phyloP scores from a whole-genome alignment of 1,140 invertebrate species.

The Drosophila leontia region DNA sequence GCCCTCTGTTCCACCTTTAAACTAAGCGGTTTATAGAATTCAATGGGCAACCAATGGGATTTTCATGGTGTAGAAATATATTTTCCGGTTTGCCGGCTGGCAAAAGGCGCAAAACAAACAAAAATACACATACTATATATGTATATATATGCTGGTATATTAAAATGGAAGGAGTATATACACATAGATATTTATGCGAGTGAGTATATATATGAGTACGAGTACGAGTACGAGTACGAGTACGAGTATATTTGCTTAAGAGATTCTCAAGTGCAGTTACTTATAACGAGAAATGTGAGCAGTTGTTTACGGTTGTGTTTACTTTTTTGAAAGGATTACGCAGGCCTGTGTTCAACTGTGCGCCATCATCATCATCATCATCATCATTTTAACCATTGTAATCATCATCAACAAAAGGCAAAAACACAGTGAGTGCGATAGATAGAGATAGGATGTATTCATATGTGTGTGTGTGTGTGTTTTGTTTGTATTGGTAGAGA shows the following conservation, averaged over 20 bases:
- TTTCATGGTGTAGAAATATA: conserved; percentile 9
- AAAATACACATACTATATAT: conserved; percentile 13
- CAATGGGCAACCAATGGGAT: conserved; percentile 37
- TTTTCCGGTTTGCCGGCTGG: conserved; percentile 30
- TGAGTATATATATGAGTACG: conserved; percentile 12
- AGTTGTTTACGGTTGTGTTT: conserved; percentile 66
- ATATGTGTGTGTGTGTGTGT: conserved; percentile 6
- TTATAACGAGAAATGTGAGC: conserved; percentile 51
- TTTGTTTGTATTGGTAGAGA: conserved; percentile 1
- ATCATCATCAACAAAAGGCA: conserved; percentile 53
- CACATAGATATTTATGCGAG: conserved; percentile 8
- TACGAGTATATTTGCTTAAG: conserved; percentile 53
- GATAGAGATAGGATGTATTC: conserved; percentile 18
- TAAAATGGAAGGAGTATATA: neutral
- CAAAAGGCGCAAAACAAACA: conserved; percentile 45
- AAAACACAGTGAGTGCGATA: conserved; percentile 54
- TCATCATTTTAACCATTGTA: conserved; percentile 1
- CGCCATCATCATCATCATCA: conserved; percentile 48
- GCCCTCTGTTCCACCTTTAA: conserved; percentile 21
- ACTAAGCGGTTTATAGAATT: conserved; percentile 44
- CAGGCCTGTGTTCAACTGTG: conserved; percentile 81
- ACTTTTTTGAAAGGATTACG: conserved; percentile 83
- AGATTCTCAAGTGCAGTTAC: conserved; percentile 60
- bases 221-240: too few relatives aligned
- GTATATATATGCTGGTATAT: neutral